Evolutionary conservation across 2,888 invertebrate genomes (phyloP).

Genomic region (Eupithecia subumbrata): DNA sequence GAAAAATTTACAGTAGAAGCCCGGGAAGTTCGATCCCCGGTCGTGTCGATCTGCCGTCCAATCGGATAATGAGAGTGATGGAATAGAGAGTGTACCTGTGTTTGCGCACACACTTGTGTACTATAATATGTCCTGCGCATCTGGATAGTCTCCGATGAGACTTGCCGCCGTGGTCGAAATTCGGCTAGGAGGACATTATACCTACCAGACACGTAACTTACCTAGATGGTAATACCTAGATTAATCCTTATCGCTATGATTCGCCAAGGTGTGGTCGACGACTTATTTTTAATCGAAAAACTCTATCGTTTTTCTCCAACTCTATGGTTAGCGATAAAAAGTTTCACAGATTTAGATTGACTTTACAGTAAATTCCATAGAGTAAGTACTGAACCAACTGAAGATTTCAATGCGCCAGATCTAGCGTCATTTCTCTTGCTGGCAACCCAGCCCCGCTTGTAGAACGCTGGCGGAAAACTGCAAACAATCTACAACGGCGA

Average conservation of each 20-base stretch:
- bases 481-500: slow-evolving; percentile 32
- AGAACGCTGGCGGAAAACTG: slow-evolving; percentile 33
- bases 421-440: not conserved
- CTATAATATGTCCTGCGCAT: no score
- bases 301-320: not conserved
- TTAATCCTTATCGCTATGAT: not conserved
- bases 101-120: no score
- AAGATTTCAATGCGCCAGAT: not conserved
- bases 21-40: no score
- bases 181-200: no score
- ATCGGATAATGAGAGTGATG: no score
- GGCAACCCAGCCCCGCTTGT: slow-evolving; percentile 9
- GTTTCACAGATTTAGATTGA: not conserved
- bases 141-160: no score
- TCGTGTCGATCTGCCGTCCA: no score
- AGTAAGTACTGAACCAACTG: no score
- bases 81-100: no score
- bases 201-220: not conserved
- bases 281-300: not conserved
- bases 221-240: no score
- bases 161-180: no score
- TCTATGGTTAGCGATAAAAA: not conserved
- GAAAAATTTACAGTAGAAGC: no score
- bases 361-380: not conserved
- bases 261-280: not conserved